Evolutionary conservation across 2,797 vertebrate species (phyloP), one percentile per base, ranked within the genome.

Genomic region (Parambassis ranga): DNA sequence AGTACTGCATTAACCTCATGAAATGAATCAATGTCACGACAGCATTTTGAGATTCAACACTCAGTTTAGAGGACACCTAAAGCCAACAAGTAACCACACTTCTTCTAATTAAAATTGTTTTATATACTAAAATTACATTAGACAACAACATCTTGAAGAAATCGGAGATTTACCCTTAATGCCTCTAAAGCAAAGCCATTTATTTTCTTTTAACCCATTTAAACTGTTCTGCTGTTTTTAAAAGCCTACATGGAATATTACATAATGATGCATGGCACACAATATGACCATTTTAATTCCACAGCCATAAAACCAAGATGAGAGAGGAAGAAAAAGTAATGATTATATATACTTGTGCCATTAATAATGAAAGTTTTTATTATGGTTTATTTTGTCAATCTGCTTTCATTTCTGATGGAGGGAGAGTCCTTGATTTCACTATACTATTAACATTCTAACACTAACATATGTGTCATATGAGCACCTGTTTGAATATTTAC

Each of bases 121-220:
- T 8, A 14, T 15, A 27, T 46, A 19, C 32, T 33, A 19, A 35
- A 46, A 27, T 57, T 24, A 53, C 9, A 31, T 20, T 35, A 30
- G 7, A 32, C 6, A 39, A 37, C 20, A 23, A 48, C 50, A 69
- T 62, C 36, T 63, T 59, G 18, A 49, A 65, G 19, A 22, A 32
- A 47, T 64, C 71, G 26, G 26, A 4, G 2, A 57, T 46, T n/a
- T 53, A 41, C 33, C n/a, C 15, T 20, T 13, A n/a, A 38, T 14
- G 1, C 23, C 20, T 19, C 1, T 32, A 55, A 41, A 28, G 44
- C 15, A 46, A 26, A 44, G 15, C 18, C 2, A 14, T 37, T 41
- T 11, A 15, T 56, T 15, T 32, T 26, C 23, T 39, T 10, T 18
- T 23, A n/a, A n/a, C n/a, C n/a, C n/a, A n/a, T n/a, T n/a, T n/a